Percentiles rank a stretch among this genome's conserved stretches.
Evolutionary conservation across 1,140 invertebrate genomes (phyloP).

Genomic region (Euura lappo): DNA sequence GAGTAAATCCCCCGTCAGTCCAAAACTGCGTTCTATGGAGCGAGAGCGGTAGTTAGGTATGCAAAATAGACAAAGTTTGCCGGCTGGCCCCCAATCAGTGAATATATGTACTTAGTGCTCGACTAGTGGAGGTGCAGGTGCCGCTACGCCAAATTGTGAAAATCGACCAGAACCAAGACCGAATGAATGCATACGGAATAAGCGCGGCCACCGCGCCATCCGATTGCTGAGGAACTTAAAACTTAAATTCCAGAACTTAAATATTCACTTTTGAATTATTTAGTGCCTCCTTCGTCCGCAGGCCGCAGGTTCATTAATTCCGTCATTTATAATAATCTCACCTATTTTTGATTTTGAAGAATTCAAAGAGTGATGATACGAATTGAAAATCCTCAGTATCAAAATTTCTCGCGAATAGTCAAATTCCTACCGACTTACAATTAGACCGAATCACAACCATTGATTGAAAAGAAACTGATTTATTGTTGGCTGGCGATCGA

Average conservation of each 20-base stretch:
- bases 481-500: too few relatives aligned
- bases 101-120: not conserved
- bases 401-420: too few relatives aligned
- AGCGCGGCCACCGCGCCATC: not conserved
- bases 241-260: not conserved
- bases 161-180: not conserved
- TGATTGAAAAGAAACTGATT: too few relatives aligned
- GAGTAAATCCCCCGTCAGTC: constrained; percentile 17
- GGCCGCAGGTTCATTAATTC: too few relatives aligned
- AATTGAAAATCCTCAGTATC: too few relatives aligned
- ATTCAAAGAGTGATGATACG: too few relatives aligned
- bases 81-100: constrained; percentile 39
- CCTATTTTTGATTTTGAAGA: too few relatives aligned
- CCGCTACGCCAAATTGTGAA: not conserved
- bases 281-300: not conserved
- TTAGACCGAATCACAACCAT: too few relatives aligned
- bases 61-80: constrained; percentile 39
- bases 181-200: not conserved
- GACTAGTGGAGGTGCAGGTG: not conserved
- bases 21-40: constrained; percentile 16
- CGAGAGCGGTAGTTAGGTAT: constrained; percentile 42
- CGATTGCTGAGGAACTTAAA: not conserved
- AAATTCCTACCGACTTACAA: too few relatives aligned
- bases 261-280: not conserved
- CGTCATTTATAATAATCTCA: too few relatives aligned